These are phyloP conservation scores for Hypolimnas misippus DNA, from an alignment of 2,888 invertebrate genomes.

Conservation along the genomic window DNA sequence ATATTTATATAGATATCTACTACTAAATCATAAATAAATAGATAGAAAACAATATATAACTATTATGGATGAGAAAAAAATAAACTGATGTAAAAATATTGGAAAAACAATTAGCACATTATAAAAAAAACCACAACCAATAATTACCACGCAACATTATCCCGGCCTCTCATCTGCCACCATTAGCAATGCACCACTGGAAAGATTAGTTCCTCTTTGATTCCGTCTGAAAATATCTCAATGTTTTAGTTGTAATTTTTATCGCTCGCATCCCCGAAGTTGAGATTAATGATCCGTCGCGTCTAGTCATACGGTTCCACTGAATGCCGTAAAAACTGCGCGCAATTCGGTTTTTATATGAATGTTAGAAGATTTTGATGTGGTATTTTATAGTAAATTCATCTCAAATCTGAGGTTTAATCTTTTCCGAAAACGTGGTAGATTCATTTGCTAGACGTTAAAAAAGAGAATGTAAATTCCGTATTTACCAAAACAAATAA, in stretches of 20 bases:
- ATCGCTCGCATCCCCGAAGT: constrained; percentile 73
- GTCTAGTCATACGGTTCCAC: constrained; percentile 83
- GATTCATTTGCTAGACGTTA: too few species aligned
- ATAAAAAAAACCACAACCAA: constrained; percentile 3
- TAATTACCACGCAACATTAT: background rate
- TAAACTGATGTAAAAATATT: too few species aligned
- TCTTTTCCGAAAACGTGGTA: too few species aligned
- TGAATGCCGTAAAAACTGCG: constrained; percentile 82
- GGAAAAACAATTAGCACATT: too few species aligned
- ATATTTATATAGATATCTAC: too few species aligned
- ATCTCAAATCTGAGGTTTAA: background rate
- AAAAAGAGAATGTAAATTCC: too few species aligned
- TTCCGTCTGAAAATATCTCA: constrained; percentile 27
- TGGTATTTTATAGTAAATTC: constrained; percentile 19
- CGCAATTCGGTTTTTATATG: constrained; percentile 72
- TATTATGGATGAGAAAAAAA: too few species aligned
- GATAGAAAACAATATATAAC: too few species aligned
- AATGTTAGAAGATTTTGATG: constrained; percentile 46
- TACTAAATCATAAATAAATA: too few species aligned
- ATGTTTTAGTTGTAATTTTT: constrained; percentile 66
- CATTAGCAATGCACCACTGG: constrained; percentile 38
- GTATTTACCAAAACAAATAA: too few species aligned
- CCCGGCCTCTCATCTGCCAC: constrained; percentile 19
- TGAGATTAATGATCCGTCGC: constrained; percentile 78
- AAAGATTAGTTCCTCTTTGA: constrained; percentile 38